Evolutionary conservation across 2,797 vertebrate species (phyloP), one percentile per base, ranked within the genome.

Genomic region (Percopsis omiscomaycus): DNA sequence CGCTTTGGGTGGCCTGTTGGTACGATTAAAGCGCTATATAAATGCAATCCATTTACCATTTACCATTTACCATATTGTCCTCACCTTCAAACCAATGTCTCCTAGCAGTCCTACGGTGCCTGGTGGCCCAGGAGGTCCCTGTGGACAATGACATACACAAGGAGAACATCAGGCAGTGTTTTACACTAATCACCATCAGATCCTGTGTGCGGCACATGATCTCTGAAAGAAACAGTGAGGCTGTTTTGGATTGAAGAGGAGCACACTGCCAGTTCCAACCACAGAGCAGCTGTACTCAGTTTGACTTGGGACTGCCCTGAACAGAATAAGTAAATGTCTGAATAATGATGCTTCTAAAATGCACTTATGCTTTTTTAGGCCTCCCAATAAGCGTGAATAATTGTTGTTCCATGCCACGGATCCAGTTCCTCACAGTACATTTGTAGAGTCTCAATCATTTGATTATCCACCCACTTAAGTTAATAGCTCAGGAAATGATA

Each of bases 1-100:
- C n/a, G n/a, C n/a, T n/a, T n/a, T n/a, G n/a, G n/a, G n/a, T n/a
- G n/a, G n/a, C n/a, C n/a, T n/a, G n/a, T n/a, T n/a, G n/a, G n/a
- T n/a, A n/a, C n/a, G n/a, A n/a, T n/a, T n/a, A n/a, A n/a, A n/a
- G n/a, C n/a, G n/a, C n/a, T n/a, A n/a, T n/a, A n/a, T n/a, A n/a
- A n/a, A n/a, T n/a, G n/a, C n/a, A n/a, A n/a, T n/a, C n/a, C n/a
- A n/a, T n/a, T n/a, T n/a, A n/a, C n/a, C n/a, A n/a, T n/a, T n/a
- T n/a, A n/a, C n/a, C n/a, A n/a, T n/a, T n/a, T n/a, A n/a, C n/a
- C n/a, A n/a, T n/a, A n/a, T 44, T 46, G 16, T 29, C 66, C 84
- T 79, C 79, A 98, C 98, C 95, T 95, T 94, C 67, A 89, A 93
- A 50, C 98, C 98, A 0, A 95, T 95, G 81, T 97, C 96, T 88